Evolutionary conservation across 53 echinoderm and acorn worm species (phyloP), one percentile per base, ranked within the genome.

Genomic region (Patiria pectinifera): DNA sequence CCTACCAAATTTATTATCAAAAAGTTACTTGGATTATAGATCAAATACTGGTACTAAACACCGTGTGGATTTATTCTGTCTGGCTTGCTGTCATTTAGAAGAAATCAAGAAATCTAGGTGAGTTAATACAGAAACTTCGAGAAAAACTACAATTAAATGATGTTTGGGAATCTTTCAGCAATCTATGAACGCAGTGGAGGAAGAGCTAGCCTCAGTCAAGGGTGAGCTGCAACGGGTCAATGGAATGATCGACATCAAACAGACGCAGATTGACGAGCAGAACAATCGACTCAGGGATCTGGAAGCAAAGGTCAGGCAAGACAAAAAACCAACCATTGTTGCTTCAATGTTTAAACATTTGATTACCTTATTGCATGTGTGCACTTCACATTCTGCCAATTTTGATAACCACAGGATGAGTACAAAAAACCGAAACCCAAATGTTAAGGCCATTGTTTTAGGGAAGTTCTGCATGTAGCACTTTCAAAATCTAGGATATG

Each of bases 191-290:
- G 96, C 94, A 43, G 96, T 97, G 44, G 93, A 96, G 47, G 91
- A 95, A 75, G 97, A 97, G 47, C 69, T 97, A 84, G 93, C 93
- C 44, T 91, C 94, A 12, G 97, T 97, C n/a, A 91, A 93, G 82
- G 86, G 91, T 0, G 96, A 97, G 84, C 86, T 97, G 46, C 94
- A 95, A 16, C 72, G 92, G 44, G 96, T 97, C 22, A 96, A 96
- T 21, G 95, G 93, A 12, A 96, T 95, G 84, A 97, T 97, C 24
- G 91, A 91, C 85, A 93, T 97, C 89, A 96, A 96, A 85, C 95
- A 97, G 69, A 76, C 95, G 22, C 95, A 97, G 93, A 91, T 97
- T 74, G 86, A 94, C 43, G 96, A 97, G 45, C 97, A 97, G 76
- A 93, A 94, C 35, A 92, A 82, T 19, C 83, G 93, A 78, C 91